Percentiles rank a stretch among this genome's conserved stretches.
Conservation (phyloP, 2,113 vertebrate species). For the Dasypus novemcinctus region DNA sequence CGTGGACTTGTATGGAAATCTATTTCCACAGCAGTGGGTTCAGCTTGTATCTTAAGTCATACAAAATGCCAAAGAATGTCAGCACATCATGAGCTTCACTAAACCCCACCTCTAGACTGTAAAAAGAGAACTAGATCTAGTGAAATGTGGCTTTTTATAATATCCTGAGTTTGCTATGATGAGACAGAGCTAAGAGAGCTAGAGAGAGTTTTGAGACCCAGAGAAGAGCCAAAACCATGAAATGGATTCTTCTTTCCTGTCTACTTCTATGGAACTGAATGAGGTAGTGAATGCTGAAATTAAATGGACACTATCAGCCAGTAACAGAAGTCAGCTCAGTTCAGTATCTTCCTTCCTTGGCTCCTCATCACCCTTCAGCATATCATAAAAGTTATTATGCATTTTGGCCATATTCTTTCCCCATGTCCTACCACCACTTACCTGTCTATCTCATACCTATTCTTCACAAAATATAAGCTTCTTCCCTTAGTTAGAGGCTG, state of each 20-base stretch:
- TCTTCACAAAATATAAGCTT: conserved; percentile 47
- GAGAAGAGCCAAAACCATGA: conserved; percentile 56
- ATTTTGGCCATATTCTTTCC: conserved; percentile 48
- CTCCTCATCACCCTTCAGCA: conserved; percentile 35
- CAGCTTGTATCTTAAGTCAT: not conserved
- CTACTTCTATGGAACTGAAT: conserved; percentile 35
- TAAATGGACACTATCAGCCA: conserved; percentile 25
- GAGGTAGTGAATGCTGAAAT: conserved; percentile 56
- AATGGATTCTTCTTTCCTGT: not conserved
- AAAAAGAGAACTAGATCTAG: conserved; percentile 15
- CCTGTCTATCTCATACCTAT: not conserved
- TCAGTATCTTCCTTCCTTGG: conserved; percentile 66
- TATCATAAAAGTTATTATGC: conserved; percentile 71
- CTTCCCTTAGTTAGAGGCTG: conserved; percentile 54
- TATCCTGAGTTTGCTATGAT: conserved; percentile 11
- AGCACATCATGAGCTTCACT: not conserved
- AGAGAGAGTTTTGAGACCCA: not conserved
- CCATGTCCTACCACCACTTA: not conserved
- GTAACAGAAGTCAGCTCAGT: conserved; percentile 69
- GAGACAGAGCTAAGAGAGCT: not conserved
- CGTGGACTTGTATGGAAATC: not conserved
- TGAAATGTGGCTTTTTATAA: conserved; percentile 38
- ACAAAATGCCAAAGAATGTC: not conserved
- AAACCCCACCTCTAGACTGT: not conserved
- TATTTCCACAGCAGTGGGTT: not conserved